A percentile compares a stretch with the other conserved stretches of the same genome.
phyloP scores from a whole-genome alignment of 2,888 invertebrate species.

The Drosophila paramelanica region DNA sequence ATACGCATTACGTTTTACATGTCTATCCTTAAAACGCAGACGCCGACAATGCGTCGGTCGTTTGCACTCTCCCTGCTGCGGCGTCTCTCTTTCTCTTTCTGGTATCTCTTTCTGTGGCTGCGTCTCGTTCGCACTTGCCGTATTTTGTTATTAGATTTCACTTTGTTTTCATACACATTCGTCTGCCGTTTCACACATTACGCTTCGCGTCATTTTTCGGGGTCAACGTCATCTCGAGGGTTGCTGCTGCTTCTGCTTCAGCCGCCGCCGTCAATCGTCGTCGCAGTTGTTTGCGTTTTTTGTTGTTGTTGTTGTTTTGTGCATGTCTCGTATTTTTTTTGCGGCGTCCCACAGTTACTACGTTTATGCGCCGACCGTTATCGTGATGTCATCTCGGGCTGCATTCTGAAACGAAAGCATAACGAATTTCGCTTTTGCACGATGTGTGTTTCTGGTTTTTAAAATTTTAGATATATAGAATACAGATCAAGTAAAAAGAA shows the following conservation, averaged over 20 bases:
- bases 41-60: conserved; percentile 40
- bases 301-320: conserved; percentile 45
- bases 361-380: conserved; percentile 44
- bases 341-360: conserved; percentile 36
- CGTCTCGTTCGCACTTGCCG: conserved; percentile 53
- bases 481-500: no score
- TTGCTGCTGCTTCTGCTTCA: conserved; percentile 63
- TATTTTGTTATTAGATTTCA: conserved; percentile 74
- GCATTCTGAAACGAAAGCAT: conserved; percentile 17
- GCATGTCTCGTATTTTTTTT: conserved; percentile 49
- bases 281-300: conserved; percentile 62
- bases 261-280: conserved; percentile 47
- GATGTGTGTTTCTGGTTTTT: not conserved
- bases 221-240: conserved; percentile 83
- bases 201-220: conserved; percentile 79
- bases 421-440: not conserved
- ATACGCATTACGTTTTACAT: conserved; percentile 74
- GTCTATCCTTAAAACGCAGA: conserved; percentile 73
- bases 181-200: conserved; percentile 74
- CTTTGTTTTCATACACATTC: conserved; percentile 78
- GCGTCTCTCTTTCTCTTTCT: not conserved
- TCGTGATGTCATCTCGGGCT: conserved; percentile 35
- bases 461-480: no score
- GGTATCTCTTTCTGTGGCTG: conserved; percentile 22
- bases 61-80: conserved; percentile 4